Evolutionary conservation across 2,888 invertebrate species (phyloP).

Genomic region (Gari tellinella): DNA sequence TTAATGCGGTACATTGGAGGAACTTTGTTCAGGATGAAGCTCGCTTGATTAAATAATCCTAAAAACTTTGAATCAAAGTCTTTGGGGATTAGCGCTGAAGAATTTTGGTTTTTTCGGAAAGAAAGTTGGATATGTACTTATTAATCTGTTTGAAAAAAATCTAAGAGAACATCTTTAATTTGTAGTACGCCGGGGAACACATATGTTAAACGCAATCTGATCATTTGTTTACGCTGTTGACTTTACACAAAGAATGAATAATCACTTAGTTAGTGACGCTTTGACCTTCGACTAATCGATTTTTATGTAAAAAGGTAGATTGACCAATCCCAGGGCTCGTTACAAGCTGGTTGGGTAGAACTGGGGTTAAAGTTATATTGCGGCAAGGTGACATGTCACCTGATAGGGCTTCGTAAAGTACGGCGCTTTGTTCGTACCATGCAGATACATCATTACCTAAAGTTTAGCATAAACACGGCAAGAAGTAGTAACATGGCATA

Average conservation of each 20-base stretch:
- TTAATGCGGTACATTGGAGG: conserved; percentile 21
- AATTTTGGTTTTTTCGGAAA: background rate
- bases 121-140: conserved; percentile 9
- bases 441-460: background rate
- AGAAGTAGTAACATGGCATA: too few relatives aligned
- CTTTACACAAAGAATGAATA: conserved; percentile 53
- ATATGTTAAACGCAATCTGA: too few relatives aligned
- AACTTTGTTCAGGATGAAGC: conserved; percentile 32
- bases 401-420: conserved; percentile 20
- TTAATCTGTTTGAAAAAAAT: conserved; percentile 2
- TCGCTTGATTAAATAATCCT: conserved; percentile 40
- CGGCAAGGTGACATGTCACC: conserved; percentile 48
- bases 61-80: conserved; percentile 3
- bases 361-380: conserved; percentile 10
- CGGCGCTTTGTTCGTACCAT: conserved; percentile 13
- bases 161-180: background rate
- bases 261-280: conserved; percentile 43
- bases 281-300: conserved; percentile 52
- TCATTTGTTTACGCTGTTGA: conserved; percentile 24
- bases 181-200: too few relatives aligned
- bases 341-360: conserved; percentile 24
- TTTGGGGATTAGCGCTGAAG: background rate
- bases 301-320: conserved; percentile 27
- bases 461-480: too few relatives aligned
- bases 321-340: conserved; percentile 47